A percentile compares a stretch with the other conserved stretches of the same genome.
These are phyloP conservation scores for Xiphorhynchus erythropygius DNA, from an alignment of 2,797 vertebrate genomes.

Conservation along the genomic window DNA sequence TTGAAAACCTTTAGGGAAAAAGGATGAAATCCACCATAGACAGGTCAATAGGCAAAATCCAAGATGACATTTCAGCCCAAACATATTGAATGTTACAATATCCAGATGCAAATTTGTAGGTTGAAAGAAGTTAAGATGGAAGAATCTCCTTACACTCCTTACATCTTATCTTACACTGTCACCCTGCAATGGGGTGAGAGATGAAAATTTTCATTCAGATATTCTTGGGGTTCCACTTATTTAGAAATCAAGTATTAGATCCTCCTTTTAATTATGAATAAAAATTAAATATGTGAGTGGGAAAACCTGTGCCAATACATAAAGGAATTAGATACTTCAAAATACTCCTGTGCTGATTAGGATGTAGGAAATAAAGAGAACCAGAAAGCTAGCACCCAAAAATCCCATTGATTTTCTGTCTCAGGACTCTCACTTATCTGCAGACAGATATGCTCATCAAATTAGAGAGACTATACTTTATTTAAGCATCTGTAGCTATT, in stretches of 20 bases:
- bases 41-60: neutral
- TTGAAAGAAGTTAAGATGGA: neutral
- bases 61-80: neutral
- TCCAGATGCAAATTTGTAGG: neutral
- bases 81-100: neutral
- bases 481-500: neutral
- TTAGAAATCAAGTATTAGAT: neutral
- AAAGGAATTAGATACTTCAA: neutral
- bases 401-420: neutral
- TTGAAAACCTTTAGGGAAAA: neutral
- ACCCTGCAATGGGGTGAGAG: neutral
- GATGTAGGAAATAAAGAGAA: neutral
- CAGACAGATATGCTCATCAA: neutral
- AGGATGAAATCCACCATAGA: neutral
- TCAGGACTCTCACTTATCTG: neutral
- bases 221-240: neutral
- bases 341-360: neutral
- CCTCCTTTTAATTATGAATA: neutral
- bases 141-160: neutral
- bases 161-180: neutral
- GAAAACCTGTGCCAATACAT: neutral
- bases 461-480: neutral
- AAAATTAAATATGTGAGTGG: neutral
- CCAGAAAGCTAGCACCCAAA: neutral
- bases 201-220: neutral